Evolutionary conservation across 2,113 vertebrate species (phyloP).

Genomic region (Merops nubicus): DNA sequence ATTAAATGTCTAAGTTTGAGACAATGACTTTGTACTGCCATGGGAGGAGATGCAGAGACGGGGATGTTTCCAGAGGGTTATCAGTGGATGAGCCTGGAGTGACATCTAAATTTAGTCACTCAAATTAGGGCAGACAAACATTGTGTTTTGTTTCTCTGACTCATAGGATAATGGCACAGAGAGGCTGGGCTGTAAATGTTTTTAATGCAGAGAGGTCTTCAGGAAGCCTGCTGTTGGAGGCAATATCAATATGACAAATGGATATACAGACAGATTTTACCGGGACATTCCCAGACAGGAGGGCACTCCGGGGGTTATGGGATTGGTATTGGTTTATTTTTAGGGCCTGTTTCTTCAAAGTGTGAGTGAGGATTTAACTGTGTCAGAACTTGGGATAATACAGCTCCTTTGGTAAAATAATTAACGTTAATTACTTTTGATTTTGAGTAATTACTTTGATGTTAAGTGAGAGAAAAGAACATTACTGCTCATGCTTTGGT

Average conservation of each 20-base stretch:
- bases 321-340: constrained; percentile 26
- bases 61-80: neutral
- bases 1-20: neutral
- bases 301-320: neutral
- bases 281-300: neutral
- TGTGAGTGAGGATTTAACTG: neutral
- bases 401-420: constrained; percentile 25
- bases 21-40: neutral
- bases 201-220: neutral
- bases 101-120: neutral
- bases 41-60: neutral
- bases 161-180: neutral
- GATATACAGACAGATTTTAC: neutral
- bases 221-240: neutral
- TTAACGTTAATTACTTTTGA: constrained; percentile 44
- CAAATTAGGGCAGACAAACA: constrained; percentile 22
- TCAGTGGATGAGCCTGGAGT: neutral
- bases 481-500: neutral
- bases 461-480: neutral
- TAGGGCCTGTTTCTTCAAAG: neutral
- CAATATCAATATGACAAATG: neutral
- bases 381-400: neutral
- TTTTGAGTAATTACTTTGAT: constrained; percentile 46
- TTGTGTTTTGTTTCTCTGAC: neutral
- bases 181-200: neutral